Percentiles rank a stretch among this genome's conserved stretches.
These are phyloP conservation scores for Triplophysa dalaica DNA, from an alignment of 2,113 vertebrate species.

Conservation along the genomic window DNA sequence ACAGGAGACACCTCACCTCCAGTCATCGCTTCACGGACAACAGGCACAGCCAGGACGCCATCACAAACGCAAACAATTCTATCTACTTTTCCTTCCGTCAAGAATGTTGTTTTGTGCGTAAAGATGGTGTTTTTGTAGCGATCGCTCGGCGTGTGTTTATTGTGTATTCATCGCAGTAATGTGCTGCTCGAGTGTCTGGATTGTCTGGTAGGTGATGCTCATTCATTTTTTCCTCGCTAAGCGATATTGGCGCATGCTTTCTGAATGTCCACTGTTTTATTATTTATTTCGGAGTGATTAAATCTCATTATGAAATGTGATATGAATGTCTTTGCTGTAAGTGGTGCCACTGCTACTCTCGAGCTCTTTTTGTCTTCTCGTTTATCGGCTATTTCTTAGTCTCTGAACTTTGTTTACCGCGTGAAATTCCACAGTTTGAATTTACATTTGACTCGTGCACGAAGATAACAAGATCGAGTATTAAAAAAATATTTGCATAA, in stretches of 20 bases:
- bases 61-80: constrained; percentile 57
- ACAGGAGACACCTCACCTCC: constrained; percentile 76
- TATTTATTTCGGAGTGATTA: constrained; percentile 57
- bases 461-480: constrained; percentile 81
- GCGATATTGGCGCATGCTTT: constrained; percentile 57
- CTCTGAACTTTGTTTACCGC: constrained; percentile 82
- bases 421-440: constrained; percentile 78
- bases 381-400: constrained; percentile 76
- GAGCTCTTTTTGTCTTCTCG: constrained; percentile 42
- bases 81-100: constrained; percentile 50
- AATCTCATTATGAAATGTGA: constrained; percentile 87
- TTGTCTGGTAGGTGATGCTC: constrained; percentile 90
- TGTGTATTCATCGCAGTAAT: constrained; percentile 74
- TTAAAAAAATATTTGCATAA: background rate
- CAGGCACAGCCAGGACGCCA: constrained; percentile 52
- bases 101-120: constrained; percentile 58
- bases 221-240: constrained; percentile 66
- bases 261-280: constrained; percentile 45
- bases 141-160: constrained; percentile 56
- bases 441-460: constrained; percentile 77
- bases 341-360: constrained; percentile 65
- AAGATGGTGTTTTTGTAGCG: constrained; percentile 75
- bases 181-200: constrained; percentile 87
- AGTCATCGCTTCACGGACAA: constrained; percentile 19
- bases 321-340: constrained; percentile 80